A percentile compares a stretch with the other conserved stretches of the same genome.
These are phyloP conservation scores for Opisthocomus hoazin DNA, from an alignment of 2,113 vertebrate genomes.

Conservation along the genomic window DNA sequence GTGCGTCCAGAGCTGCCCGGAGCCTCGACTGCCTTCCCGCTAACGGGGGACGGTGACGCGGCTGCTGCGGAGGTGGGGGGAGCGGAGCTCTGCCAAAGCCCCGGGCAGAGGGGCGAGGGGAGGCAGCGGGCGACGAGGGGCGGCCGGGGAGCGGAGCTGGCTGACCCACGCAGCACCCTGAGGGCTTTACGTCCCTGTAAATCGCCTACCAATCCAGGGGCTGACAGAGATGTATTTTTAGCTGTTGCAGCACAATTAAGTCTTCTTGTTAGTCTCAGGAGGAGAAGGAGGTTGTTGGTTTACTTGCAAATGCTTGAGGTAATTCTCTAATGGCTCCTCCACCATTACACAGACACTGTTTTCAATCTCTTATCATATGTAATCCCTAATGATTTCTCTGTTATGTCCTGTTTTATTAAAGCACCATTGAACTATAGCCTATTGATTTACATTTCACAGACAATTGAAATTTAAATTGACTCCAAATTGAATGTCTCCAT, in stretches of 20 bases:
- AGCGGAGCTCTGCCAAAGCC: background rate
- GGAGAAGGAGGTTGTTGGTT: conserved; percentile 64
- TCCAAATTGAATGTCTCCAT: conserved; percentile 81
- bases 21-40: rapidly evolving
- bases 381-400: conserved; percentile 77
- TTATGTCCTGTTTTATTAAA: conserved; percentile 83
- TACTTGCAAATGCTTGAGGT: conserved; percentile 66
- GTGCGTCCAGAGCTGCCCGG: background rate
- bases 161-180: background rate
- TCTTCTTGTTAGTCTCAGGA: conserved; percentile 52
- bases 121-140: rapidly evolving
- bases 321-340: conserved; percentile 70
- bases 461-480: conserved; percentile 85
- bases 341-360: conserved; percentile 48
- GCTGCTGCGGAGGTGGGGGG: rapidly evolving
- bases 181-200: background rate
- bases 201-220: conserved; percentile 15
- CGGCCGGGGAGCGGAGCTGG: background rate
- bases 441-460: conserved; percentile 85
- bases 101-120: background rate
- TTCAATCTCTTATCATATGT: conserved; percentile 72
- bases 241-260: conserved; percentile 60
- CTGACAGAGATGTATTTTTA: conserved; percentile 62
- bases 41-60: background rate
- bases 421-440: conserved; percentile 80